Base-by-base conservation (phyloP, 64 coral and sea anemone genomes). In the Anthopleura sola region DNA sequence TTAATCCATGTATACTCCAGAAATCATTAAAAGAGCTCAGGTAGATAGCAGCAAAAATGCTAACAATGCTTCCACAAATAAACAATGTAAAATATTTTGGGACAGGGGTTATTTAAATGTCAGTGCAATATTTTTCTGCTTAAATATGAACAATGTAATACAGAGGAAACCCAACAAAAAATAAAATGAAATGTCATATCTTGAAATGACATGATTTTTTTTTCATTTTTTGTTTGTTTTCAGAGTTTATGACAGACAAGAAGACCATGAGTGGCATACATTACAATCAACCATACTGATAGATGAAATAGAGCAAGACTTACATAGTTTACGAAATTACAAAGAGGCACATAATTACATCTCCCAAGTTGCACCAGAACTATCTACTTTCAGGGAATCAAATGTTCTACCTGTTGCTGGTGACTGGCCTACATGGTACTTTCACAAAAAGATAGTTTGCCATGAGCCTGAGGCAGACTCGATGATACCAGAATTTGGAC, bases 391-490 rank as follows among this genome's bases (percentile, higher is more conserved):
- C 24, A 36, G 80, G 34, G 40, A 91, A 57, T 26, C 60, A 23
- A 28, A 86, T 58, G 76, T 91, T 33, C 49, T 60, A 14, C 71
- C 89, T 69, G 81, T 81, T 44, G 89, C 80, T 75, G 83, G 89
- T 21, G 83, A 91, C 49, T 91, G 82, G 89, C 89, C 89, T 36
- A 91, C 89, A 9, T 91, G 83, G 89, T 91, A 91, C 26, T 85
- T 86, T n/a, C 89, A 85, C 60, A 91, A 91, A 48, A 91, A 91
- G 55, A 82, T 83, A 68, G 47, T 91, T 37, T 91, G 90, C 75
- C 53, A 81, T 87, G 23, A 82, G 23, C 44, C 86, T 3, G 62
- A 83, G 32, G 68, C 82, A 38, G 71, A 44, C 51, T 87, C 85
- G 28, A 71, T 87, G 17, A 78, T 83, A 21, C 78, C 90, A 80